Conservation (phyloP, 2,888 invertebrate genomes). For the Drosophila emarginata region DNA sequence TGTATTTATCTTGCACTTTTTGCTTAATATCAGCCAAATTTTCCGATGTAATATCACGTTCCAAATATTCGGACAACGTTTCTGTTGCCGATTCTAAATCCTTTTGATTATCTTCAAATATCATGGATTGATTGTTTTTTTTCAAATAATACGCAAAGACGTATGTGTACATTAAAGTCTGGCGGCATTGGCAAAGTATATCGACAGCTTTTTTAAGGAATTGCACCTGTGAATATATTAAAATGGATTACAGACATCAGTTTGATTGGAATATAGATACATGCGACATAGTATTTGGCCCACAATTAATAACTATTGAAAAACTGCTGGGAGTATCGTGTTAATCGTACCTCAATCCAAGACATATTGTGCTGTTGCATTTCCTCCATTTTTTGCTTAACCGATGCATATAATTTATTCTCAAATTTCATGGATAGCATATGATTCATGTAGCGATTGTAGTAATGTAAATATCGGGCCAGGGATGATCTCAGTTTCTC, state of each 20-base stretch:
- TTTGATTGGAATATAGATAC: not conserved
- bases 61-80: slow-evolving; percentile 97
- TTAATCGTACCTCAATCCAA: slow-evolving; percentile 93
- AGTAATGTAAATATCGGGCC: slow-evolving; percentile 98
- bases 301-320: not conserved
- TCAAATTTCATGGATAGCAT: slow-evolving; percentile 99
- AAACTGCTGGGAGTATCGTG: not conserved
- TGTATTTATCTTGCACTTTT: slow-evolving; percentile 98
- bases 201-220: slow-evolving; percentile 98
- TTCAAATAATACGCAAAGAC: slow-evolving; percentile 99
- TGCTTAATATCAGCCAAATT: slow-evolving; percentile 98
- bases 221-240: slow-evolving; percentile 88
- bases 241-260: not conserved
- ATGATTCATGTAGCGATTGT: slow-evolving; percentile 99
- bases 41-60: slow-evolving; percentile 98
- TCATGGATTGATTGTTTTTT: slow-evolving; percentile 99
- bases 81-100: slow-evolving; percentile 99
- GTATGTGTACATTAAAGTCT: slow-evolving; percentile 99
- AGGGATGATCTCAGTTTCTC: slow-evolving; percentile 96
- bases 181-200: slow-evolving; percentile 97
- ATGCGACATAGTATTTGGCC: not conserved
- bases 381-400: slow-evolving; percentile 99
- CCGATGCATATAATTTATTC: slow-evolving; percentile 96
- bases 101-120: slow-evolving; percentile 99
- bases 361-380: slow-evolving; percentile 99